These are phyloP conservation scores for Chiloscyllium punctatum DNA, from an alignment of 2,797 vertebrate genomes.

Conservation along the genomic window DNA sequence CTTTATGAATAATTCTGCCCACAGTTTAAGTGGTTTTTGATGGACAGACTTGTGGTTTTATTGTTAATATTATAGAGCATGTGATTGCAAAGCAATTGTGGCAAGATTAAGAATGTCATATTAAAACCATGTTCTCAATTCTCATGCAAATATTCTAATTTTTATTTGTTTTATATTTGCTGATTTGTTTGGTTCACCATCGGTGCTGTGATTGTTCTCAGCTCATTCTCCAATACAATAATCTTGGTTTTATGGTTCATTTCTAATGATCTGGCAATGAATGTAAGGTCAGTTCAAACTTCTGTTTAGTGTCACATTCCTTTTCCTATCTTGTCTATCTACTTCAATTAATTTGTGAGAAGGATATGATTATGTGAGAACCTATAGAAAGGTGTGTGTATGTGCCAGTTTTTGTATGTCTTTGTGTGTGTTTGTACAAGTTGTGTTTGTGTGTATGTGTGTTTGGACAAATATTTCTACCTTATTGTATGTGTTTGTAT, in stretches of 20 bases:
- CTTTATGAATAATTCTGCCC: not conserved
- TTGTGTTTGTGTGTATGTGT: not conserved
- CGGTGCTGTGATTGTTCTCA: not conserved
- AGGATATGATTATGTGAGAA: constrained; percentile 39
- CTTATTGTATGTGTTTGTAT: not conserved
- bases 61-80: not conserved
- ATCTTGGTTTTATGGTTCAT: not conserved
- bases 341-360: constrained; percentile 24
- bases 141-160: not conserved
- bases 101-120: not conserved
- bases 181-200: not conserved
- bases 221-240: not conserved
- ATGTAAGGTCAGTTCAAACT: not conserved
- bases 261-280: not conserved
- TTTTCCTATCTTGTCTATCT: no score
- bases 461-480: not conserved
- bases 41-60: not conserved
- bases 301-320: not conserved
- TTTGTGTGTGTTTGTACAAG: not conserved
- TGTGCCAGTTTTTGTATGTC: not conserved
- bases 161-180: not conserved
- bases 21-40: not conserved
- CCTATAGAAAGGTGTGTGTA: not conserved
- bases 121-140: not conserved
- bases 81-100: not conserved